These are phyloP conservation scores for Encarsia formosa DNA, from an alignment of 2,888 invertebrate genomes.

Conservation along the genomic window DNA sequence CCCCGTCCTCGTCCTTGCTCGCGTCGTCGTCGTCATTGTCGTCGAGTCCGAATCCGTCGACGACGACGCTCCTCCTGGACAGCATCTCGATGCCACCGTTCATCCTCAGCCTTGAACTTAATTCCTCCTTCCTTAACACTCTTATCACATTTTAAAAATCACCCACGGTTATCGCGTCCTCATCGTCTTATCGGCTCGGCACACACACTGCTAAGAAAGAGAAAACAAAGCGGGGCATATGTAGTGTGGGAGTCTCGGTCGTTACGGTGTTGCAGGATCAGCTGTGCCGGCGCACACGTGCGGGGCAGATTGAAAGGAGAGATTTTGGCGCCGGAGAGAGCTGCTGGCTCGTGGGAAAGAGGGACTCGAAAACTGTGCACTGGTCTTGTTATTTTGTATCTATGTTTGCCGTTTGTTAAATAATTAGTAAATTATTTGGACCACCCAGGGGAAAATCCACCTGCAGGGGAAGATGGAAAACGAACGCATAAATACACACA, in stretches of 20 bases:
- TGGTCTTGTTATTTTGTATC: no score
- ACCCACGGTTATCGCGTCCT: background rate
- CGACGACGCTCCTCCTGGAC: conserved; percentile 43
- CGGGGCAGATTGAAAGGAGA: no score
- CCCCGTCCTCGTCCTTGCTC: conserved; percentile 35
- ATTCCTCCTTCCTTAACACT: background rate
- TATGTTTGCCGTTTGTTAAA: no score
- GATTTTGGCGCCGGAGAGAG: no score
- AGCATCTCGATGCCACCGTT: conserved; percentile 48
- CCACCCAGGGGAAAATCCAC: background rate
- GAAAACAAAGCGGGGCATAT: background rate
- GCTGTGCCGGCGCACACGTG: no score
- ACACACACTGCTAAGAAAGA: background rate
- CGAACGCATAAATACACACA: background rate
- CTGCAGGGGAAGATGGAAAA: background rate
- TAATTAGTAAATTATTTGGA: no score
- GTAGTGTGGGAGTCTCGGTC: no score
- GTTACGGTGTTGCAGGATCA: no score
- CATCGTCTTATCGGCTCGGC: background rate
- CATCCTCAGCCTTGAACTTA: conserved; percentile 42
- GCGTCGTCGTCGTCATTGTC: conserved; percentile 35
- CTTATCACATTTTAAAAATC: conserved; percentile 1
- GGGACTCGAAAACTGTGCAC: no score
- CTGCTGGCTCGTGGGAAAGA: no score
- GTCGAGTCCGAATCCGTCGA: conserved; percentile 42